phyloP scores from a whole-genome alignment of 2,113 vertebrate genomes.

The Mastomys natalensis region DNA sequence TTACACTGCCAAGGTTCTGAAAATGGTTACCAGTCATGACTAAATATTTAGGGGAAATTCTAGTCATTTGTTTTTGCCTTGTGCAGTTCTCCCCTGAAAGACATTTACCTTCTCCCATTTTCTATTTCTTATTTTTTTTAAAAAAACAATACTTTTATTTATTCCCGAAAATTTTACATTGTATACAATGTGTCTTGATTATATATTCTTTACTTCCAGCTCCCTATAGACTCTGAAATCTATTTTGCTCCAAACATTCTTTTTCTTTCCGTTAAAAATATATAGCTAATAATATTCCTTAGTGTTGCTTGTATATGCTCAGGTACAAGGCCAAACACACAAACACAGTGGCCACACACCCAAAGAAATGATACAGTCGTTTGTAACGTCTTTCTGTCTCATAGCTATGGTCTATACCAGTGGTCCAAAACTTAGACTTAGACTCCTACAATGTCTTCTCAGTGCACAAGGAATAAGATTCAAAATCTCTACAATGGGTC shows the following conservation, averaged over 20 bases:
- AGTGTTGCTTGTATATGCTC: too few relatives aligned
- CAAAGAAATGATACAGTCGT: neutral
- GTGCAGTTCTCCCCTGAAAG: neutral
- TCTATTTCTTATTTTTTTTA: neutral
- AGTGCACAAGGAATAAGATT: neutral
- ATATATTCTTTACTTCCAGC: neutral
- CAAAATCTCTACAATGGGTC: neutral
- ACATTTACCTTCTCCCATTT: neutral
- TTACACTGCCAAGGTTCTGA: neutral
- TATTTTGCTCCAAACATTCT: neutral
- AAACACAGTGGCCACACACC: too few relatives aligned
- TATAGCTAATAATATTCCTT: neutral
- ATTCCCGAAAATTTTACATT: neutral
- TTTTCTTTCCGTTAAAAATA: neutral
- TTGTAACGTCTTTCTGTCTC: neutral
- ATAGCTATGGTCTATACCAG: neutral
- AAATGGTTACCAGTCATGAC: neutral
- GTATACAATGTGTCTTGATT: neutral
- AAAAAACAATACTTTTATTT: neutral
- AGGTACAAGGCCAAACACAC: too few relatives aligned
- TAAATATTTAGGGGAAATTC: neutral
- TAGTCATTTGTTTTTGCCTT: neutral
- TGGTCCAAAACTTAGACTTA: neutral
- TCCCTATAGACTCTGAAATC: neutral
- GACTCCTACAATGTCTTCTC: neutral